phyloP scores from a whole-genome alignment of 2,888 invertebrate genomes.

The Eubasilissa splendida region DNA sequence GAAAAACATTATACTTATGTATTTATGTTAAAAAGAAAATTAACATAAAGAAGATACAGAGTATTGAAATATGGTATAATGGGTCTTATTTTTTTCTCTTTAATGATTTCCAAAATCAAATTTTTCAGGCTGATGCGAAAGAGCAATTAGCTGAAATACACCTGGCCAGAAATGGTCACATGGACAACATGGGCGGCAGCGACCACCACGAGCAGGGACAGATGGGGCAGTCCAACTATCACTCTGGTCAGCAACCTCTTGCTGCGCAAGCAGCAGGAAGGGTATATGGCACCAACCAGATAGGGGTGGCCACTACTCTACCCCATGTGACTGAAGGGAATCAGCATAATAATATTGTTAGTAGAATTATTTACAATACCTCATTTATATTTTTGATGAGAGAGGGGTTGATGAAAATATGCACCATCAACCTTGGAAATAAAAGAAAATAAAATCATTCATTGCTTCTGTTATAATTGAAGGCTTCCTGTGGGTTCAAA shows the following conservation, averaged over 20 bases:
- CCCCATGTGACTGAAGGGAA: constrained; percentile 62
- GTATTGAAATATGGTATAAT: too few species aligned
- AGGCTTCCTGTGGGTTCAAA: too few species aligned
- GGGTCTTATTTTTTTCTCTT: too few species aligned
- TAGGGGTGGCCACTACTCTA: constrained; percentile 70
- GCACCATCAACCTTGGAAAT: too few species aligned
- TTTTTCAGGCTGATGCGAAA: constrained; percentile 68
- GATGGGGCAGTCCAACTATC: constrained; percentile 65
- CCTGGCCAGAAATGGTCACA: constrained; percentile 39
- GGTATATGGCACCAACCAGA: constrained; percentile 70
- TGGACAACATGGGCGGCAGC: constrained; percentile 24
- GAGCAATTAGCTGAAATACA: constrained; percentile 70
- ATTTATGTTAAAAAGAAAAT: too few species aligned
- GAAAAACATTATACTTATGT: too few species aligned
- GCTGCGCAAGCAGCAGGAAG: constrained; percentile 65
- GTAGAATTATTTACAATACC: not conserved
- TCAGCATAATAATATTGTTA: constrained; percentile 46
- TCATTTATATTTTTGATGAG: too few species aligned
- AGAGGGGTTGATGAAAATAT: too few species aligned
- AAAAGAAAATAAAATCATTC: too few species aligned
- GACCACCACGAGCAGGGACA: constrained; percentile 66
- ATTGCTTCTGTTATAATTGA: too few species aligned
- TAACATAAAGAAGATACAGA: too few species aligned
- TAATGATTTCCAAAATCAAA: not conserved
- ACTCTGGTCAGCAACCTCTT: constrained; percentile 60